Conservation (phyloP, 2,113 vertebrate species). For the Bothrops jararaca region DNA sequence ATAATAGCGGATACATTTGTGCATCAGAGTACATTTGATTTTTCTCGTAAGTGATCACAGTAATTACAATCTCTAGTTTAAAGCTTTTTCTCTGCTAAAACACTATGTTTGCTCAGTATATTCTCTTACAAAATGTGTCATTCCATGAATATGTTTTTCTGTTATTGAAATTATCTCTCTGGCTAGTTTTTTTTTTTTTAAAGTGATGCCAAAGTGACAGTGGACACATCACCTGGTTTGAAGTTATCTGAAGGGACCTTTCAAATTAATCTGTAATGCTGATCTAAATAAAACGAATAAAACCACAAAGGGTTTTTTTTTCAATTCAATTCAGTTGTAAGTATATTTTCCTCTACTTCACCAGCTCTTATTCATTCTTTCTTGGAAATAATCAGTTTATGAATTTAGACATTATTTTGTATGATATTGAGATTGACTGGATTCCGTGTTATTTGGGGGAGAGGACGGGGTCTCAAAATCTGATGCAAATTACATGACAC, state of each 20-base stretch:
- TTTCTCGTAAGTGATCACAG: not conserved
- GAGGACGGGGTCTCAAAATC: slow-evolving; percentile 3
- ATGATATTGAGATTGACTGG: not conserved
- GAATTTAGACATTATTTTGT: not conserved
- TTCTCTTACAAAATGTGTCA: not conserved
- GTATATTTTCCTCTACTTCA: not conserved
- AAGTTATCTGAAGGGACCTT: not conserved
- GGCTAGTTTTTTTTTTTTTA: not conserved
- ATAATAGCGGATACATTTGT: not conserved
- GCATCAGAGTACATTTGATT: not conserved
- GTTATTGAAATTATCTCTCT: not conserved
- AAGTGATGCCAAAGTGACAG: not conserved
- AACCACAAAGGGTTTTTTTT: not conserved
- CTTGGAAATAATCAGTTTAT: not conserved
- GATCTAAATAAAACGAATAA: slow-evolving; percentile 10
- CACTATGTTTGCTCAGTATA: not conserved
- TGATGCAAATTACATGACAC: not conserved
- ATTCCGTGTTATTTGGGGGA: not conserved
- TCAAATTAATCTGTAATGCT: not conserved
- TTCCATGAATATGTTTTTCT: not conserved
- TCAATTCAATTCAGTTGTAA: not conserved
- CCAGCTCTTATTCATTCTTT: not conserved
- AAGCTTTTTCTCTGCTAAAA: not conserved
- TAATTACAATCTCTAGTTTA: not conserved
- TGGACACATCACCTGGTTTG: not conserved